Evolutionary conservation across 64 coral and sea anemone genomes (phyloP), one percentile per base, ranked within the genome.

Genomic region (Acropora yongei): DNA sequence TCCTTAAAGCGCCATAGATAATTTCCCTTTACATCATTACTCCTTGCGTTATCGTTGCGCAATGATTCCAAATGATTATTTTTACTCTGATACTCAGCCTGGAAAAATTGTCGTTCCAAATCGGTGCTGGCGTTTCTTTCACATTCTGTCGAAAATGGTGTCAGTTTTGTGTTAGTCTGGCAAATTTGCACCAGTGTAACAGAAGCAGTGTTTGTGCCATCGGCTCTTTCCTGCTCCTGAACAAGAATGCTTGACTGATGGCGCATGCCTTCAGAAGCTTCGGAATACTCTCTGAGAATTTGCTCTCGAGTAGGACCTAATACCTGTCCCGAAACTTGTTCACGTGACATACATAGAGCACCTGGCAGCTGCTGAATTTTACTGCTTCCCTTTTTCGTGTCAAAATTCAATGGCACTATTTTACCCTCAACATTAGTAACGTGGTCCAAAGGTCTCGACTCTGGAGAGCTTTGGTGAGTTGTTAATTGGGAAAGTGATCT

Each of bases 1-100:
- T 65, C 63, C 72, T 85, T 85, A 2, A 85, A 85, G 44, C 82
- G 82, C 82, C 82, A 85, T 2, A 85, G 82, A 40, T 85, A 85
- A 49, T 45, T 85, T 47, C 60, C 61, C 82, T 72, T 85, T 20
- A 43, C 68, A 49, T 85, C 63, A 12, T 85, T 61, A 66, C 82
- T 11, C 8, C 65, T 16, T 7, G 39, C 61, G 30, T 42, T 18
- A 3, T 85, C 44, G n/a, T 11, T 85, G 41, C 41, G 5, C 1
- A 2, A 44, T 14, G 63, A 18, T 68, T 72, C 65, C 30, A 10
- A 10, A 30, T 3, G 65, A 16, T 46, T n/a, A 18, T 85, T 4
- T 84, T 84, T 44, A 4, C 8, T 3, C 5, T 57, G 13, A n/a
- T 46, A 45, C 6, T 49, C 7, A 19, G 44, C 48, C 9, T 71